These are phyloP conservation scores for Gadopsis marmoratus DNA, from an alignment of 2,797 vertebrate species.

Conservation along the genomic window DNA sequence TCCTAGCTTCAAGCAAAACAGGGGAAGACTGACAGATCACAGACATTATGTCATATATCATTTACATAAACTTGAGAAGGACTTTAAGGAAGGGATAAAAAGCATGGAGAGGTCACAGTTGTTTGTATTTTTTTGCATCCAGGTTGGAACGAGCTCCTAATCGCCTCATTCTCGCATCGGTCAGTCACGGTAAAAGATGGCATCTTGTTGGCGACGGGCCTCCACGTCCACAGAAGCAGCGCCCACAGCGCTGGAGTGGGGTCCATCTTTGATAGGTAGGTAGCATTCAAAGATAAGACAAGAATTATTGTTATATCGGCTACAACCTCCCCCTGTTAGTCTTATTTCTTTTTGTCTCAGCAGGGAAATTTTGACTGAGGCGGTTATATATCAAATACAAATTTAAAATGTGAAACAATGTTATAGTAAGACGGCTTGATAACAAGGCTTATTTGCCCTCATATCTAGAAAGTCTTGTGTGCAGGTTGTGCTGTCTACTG, in stretches of 20 bases:
- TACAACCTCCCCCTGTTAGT: background rate
- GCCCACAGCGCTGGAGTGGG: constrained; percentile 97
- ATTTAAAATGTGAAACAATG: background rate
- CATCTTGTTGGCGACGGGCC: constrained; percentile 93
- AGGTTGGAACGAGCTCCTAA: constrained; percentile 97
- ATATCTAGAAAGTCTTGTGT: background rate
- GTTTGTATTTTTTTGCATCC: background rate
- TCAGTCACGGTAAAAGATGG: constrained; percentile 96
- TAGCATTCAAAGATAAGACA: background rate
- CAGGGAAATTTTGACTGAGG: background rate
- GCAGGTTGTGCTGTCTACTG: background rate
- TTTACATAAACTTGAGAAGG: background rate
- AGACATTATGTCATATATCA: background rate
- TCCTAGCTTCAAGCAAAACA: background rate
- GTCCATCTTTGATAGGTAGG: constrained; percentile 96
- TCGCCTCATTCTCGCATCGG: constrained; percentile 97
- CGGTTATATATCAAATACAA: background rate
- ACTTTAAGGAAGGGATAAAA: background rate
- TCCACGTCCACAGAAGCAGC: constrained; percentile 95
- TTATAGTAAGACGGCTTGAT: background rate
- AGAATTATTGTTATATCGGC: background rate
- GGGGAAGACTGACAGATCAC: background rate
- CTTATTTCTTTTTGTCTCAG: background rate
- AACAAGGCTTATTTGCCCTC: background rate
- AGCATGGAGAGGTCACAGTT: constrained; percentile 4